phyloP scores from a whole-genome alignment of 2,113 vertebrate species.

The Trematomus loennbergii region DNA sequence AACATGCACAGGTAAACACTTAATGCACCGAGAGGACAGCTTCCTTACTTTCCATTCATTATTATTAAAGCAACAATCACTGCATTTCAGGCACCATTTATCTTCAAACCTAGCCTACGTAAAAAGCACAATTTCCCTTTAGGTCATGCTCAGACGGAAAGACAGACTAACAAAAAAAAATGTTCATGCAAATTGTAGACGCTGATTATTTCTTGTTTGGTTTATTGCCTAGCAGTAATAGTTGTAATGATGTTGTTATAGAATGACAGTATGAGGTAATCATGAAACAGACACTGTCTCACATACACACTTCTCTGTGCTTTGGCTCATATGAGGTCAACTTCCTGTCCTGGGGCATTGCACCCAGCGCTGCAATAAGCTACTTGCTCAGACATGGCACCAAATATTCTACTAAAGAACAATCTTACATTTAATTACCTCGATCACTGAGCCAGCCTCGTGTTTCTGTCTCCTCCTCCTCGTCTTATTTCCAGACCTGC shows the following conservation, averaged over 20 bases:
- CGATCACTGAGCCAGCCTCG: background rate
- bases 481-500: slow-evolving; percentile 6
- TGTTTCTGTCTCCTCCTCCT: background rate
- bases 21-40: background rate
- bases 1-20: slow-evolving; percentile 50
- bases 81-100: background rate
- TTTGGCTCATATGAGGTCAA: slow-evolving; percentile 34
- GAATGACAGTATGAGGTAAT: background rate
- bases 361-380: slow-evolving; percentile 18
- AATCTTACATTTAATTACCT: background rate
- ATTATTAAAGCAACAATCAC: too few species aligned
- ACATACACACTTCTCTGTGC: slow-evolving; percentile 5
- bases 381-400: background rate
- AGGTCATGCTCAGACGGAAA: background rate
- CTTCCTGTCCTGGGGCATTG: slow-evolving; percentile 36
- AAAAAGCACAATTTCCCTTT: background rate
- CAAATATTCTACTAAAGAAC: background rate
- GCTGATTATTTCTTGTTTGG: background rate
- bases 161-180: background rate
- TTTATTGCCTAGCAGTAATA: background rate
- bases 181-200: background rate
- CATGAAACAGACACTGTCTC: background rate
- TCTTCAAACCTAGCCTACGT: background rate
- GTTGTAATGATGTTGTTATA: background rate
- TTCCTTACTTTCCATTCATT: background rate